phyloP scores from a whole-genome alignment of 2,797 vertebrate species.

The Pelochelys cantorii region DNA sequence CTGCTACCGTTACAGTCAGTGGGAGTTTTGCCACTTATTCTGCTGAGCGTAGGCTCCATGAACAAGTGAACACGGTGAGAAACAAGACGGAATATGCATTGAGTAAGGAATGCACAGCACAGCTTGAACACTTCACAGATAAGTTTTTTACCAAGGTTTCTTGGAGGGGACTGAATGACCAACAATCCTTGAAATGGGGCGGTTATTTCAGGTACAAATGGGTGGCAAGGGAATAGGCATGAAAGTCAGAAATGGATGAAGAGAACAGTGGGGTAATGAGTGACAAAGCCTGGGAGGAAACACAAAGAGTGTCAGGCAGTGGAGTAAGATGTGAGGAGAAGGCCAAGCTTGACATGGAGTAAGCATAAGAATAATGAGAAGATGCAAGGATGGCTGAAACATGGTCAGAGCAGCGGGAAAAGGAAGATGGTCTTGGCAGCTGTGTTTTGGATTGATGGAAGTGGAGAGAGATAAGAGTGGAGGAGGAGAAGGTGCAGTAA shows the following conservation, averaged over 20 bases:
- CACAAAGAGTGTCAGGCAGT: not conserved
- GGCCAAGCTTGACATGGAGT: not conserved
- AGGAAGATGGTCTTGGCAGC: not conserved
- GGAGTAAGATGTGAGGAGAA: not conserved
- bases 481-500: not conserved
- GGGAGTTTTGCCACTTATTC: not conserved
- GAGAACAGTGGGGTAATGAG: not conserved
- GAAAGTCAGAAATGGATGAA: not conserved
- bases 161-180: not conserved
- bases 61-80: not conserved
- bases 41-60: not conserved
- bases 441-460: not conserved
- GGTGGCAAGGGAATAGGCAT: not conserved
- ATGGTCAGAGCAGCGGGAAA: not conserved
- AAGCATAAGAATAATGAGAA: not conserved
- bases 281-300: not conserved
- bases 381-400: not conserved
- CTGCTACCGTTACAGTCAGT: not conserved
- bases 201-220: not conserved
- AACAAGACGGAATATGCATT: not conserved
- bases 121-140: not conserved
- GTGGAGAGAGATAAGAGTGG: not conserved
- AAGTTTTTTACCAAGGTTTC: not conserved
- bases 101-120: fast-evolving
- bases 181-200: not conserved